Conservation (phyloP, 2,113 vertebrate genomes). For the Chionomys nivalis region DNA sequence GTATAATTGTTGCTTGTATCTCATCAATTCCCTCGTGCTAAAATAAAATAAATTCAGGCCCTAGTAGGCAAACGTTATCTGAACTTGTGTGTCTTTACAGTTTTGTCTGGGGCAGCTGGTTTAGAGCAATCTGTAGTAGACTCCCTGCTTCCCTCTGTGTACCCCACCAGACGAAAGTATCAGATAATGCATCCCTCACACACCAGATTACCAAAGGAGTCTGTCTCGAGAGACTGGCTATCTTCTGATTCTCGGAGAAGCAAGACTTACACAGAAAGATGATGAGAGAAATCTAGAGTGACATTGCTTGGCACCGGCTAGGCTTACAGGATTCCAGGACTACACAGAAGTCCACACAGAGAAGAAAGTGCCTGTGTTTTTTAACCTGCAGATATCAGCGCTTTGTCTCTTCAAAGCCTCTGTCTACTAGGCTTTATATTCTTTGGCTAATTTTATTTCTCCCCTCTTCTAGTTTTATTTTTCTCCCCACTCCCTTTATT, state of each 20-base stretch:
- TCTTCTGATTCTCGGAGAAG: neutral
- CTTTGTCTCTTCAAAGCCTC: neutral
- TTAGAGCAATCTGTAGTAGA: too few species aligned
- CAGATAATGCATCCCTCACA: fast-evolving
- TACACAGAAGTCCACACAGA: neutral
- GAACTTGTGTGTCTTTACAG: too few species aligned
- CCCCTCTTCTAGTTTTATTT: neutral
- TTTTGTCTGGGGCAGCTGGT: too few species aligned
- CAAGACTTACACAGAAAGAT: neutral
- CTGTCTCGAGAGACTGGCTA: neutral
- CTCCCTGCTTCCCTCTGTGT: fast-evolving
- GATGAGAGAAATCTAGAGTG: neutral
- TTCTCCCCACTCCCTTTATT: neutral
- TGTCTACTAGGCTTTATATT: neutral
- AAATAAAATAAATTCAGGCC: neutral
- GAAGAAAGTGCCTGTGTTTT: neutral
- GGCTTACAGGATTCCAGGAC: neutral
- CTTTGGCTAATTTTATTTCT: neutral
- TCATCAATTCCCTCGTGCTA: neutral
- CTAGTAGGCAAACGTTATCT: neutral
- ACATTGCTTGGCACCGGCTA: neutral
- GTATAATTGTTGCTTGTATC: neutral
- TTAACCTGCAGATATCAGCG: neutral
- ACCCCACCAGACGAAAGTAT: fast-evolving
- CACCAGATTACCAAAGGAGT: fast-evolving